phyloP scores from a whole-genome alignment of 2,888 invertebrate genomes.

The Anthophora plumipes region DNA sequence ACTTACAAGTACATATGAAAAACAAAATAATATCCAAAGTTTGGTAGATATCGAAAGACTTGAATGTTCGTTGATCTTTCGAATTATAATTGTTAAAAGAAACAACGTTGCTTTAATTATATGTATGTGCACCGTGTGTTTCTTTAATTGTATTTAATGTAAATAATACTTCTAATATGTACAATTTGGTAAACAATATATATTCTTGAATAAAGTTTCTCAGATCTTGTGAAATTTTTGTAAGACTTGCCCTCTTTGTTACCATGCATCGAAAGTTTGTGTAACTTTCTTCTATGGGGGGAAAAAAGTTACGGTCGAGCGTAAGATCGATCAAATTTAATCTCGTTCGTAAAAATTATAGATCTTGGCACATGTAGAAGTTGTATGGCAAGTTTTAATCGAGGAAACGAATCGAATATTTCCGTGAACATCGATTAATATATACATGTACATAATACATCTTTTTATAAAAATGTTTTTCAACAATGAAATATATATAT shows the following conservation, averaged over 20 bases:
- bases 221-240: constrained; percentile 29
- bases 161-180: constrained; percentile 45
- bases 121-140: constrained; percentile 9
- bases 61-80: constrained; percentile 19
- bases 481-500: constrained; percentile 33
- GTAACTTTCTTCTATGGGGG: neutral
- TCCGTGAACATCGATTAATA: constrained; percentile 29
- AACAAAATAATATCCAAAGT: constrained; percentile 45
- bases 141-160: constrained; percentile 15
- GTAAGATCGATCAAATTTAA: constrained; percentile 30
- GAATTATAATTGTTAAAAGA: constrained; percentile 17
- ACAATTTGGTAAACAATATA: constrained; percentile 53
- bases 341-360: constrained; percentile 26
- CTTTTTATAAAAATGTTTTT: constrained; percentile 37
- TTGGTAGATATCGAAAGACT: constrained; percentile 43
- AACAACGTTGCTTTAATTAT: constrained; percentile 13
- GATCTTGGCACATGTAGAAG: constrained; percentile 51
- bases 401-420: constrained; percentile 8
- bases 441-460: constrained; percentile 32
- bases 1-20: constrained; percentile 28
- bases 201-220: constrained; percentile 36
- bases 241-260: constrained; percentile 19
- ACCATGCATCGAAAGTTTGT: neutral
- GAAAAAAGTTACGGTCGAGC: neutral
- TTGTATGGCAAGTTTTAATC: constrained; percentile 49